Evolutionary conservation across 2,797 vertebrate genomes (phyloP).

Genomic region (Eulemur mongoz): DNA sequence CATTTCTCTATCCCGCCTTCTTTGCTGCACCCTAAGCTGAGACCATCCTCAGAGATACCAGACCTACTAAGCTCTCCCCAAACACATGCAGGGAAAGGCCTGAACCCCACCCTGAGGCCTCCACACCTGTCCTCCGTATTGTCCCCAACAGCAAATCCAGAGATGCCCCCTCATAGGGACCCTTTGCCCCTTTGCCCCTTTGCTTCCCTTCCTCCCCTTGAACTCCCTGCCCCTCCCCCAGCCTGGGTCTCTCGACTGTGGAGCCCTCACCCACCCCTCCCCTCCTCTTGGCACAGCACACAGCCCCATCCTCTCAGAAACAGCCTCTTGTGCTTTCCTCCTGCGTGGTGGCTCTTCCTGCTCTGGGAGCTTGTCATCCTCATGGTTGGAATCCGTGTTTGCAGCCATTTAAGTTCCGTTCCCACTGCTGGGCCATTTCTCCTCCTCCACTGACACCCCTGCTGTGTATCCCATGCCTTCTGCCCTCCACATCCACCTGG

Average conservation of each 20-base stretch:
- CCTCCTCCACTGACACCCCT: background rate
- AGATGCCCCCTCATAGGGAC: background rate
- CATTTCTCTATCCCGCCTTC: background rate
- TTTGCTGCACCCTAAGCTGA: background rate
- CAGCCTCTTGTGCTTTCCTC: background rate
- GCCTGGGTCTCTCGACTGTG: background rate
- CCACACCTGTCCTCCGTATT: background rate
- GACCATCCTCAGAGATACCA: background rate
- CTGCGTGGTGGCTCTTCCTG: background rate
- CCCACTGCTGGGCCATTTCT: background rate
- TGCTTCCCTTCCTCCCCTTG: background rate
- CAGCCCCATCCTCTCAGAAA: background rate
- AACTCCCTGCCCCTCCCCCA: background rate
- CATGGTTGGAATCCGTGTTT: background rate
- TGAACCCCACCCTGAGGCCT: background rate
- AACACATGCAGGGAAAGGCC: background rate
- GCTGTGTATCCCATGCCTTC: no score
- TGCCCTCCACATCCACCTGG: background rate
- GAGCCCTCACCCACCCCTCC: background rate
- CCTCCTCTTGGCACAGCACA: background rate
- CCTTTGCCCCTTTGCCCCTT: no score
- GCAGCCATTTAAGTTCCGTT: no score
- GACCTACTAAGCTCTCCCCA: background rate
- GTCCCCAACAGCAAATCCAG: background rate
- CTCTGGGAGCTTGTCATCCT: background rate